phyloP scores from a whole-genome alignment of 2,797 vertebrate species.

The Propithecus perrieri region DNA sequence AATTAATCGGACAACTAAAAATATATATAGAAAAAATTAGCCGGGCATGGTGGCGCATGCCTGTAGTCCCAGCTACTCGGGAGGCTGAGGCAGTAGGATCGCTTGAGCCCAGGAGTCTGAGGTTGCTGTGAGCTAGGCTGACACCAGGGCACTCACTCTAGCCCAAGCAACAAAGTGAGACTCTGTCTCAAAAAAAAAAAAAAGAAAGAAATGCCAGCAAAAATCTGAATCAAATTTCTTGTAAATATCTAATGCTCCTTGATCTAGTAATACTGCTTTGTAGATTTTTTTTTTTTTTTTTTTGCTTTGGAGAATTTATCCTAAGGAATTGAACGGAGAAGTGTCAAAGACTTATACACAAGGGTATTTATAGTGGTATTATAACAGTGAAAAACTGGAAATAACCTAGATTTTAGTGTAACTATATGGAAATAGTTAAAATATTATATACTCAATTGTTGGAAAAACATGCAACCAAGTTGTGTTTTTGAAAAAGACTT shows the following conservation, averaged over 20 bases:
- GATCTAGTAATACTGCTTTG: constrained; percentile 48
- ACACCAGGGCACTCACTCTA: no score
- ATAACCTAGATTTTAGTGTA: constrained; percentile 31
- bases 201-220: constrained; percentile 42
- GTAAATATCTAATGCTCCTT: constrained; percentile 44
- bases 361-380: constrained; percentile 34
- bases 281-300: not conserved
- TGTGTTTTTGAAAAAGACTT: constrained; percentile 44
- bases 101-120: no score
- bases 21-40: no score
- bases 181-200: no score
- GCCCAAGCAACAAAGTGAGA: no score
- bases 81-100: no score
- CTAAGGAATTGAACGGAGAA: constrained; percentile 42
- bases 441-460: constrained; percentile 38
- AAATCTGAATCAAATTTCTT: constrained; percentile 41
- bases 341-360: constrained; percentile 16
- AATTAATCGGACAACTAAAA: no score
- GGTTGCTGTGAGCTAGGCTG: no score
- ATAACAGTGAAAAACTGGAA: constrained; percentile 44
- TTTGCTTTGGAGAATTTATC: constrained; percentile 41
- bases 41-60: no score
- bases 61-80: no score
- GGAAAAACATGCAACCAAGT: constrained; percentile 36
- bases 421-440: constrained; percentile 47